Evolutionary conservation across 2,888 invertebrate species (phyloP).

Genomic region (Agapostemon virescens): DNA sequence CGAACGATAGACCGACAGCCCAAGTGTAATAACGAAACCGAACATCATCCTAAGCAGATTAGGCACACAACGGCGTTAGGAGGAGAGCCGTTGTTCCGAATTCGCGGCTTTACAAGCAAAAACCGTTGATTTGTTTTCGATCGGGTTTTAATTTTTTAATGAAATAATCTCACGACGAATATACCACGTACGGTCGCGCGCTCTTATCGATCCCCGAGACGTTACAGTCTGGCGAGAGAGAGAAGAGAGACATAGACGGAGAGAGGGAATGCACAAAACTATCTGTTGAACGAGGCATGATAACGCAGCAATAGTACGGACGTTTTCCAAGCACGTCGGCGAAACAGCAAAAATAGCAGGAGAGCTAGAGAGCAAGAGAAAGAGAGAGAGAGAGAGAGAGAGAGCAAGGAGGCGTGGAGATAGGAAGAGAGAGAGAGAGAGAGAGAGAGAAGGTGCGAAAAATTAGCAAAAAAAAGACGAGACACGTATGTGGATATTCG

Average conservation of each 20-base stretch:
- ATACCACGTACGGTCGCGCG: constrained; percentile 69
- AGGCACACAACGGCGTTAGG: constrained; percentile 63
- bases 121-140: constrained; percentile 78
- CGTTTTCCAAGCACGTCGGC: neutral
- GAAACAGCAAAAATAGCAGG: neutral
- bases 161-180: constrained; percentile 80
- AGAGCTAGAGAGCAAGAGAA: neutral
- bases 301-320: neutral
- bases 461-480: constrained; percentile 21
- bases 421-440: neutral
- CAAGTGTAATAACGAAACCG: constrained; percentile 9
- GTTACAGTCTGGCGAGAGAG: neutral
- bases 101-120: constrained; percentile 77
- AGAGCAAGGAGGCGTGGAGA: neutral
- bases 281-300: constrained; percentile 11
- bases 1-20: constrained; percentile 5
- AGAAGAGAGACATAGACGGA: constrained; percentile 15
- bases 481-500: constrained; percentile 75
- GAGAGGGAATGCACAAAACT: neutral
- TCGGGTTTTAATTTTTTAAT: constrained; percentile 81
- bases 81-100: constrained; percentile 69
- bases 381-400: neutral
- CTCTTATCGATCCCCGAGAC: constrained; percentile 30
- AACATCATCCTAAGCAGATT: constrained; percentile 56
- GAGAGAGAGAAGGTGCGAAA: neutral